Conservation (phyloP, 2,113 vertebrate species). For the Chionodraco myersi region DNA sequence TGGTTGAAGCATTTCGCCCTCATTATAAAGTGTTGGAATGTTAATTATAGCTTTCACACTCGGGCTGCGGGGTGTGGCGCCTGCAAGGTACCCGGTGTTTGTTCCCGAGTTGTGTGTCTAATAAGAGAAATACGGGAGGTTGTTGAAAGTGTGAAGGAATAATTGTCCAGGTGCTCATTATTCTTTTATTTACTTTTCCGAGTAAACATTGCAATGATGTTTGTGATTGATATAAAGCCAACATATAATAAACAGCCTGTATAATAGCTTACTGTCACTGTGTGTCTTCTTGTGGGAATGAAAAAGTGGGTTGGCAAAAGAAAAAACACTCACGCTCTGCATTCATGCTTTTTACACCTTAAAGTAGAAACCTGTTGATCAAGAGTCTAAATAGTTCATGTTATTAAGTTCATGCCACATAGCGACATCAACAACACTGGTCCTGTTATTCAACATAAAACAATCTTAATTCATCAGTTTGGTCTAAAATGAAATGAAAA, state of each 20-base stretch:
- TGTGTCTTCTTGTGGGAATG: background rate
- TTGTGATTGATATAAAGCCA: background rate
- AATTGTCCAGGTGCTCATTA: background rate
- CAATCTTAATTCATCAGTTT: background rate
- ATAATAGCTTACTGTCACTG: no score
- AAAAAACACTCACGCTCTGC: background rate
- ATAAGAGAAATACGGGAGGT: background rate
- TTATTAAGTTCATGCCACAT: background rate
- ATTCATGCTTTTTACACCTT: background rate
- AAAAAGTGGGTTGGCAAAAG: background rate
- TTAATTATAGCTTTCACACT: constrained; percentile 17
- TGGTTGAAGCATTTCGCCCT: background rate
- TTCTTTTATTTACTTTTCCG: background rate
- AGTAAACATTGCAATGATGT: background rate
- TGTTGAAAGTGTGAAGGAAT: background rate
- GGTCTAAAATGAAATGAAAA: background rate
- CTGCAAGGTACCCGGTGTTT: background rate
- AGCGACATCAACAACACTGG: no score
- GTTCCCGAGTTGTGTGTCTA: constrained; percentile 11
- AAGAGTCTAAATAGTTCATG: background rate
- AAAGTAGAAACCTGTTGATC: constrained; percentile 21
- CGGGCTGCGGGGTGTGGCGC: background rate
- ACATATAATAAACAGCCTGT: background rate
- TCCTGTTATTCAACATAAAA: no score
- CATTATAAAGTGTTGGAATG: constrained; percentile 2